Evolutionary conservation across 2,888 invertebrate species (phyloP).

Genomic region (Colostygia pectinataria): DNA sequence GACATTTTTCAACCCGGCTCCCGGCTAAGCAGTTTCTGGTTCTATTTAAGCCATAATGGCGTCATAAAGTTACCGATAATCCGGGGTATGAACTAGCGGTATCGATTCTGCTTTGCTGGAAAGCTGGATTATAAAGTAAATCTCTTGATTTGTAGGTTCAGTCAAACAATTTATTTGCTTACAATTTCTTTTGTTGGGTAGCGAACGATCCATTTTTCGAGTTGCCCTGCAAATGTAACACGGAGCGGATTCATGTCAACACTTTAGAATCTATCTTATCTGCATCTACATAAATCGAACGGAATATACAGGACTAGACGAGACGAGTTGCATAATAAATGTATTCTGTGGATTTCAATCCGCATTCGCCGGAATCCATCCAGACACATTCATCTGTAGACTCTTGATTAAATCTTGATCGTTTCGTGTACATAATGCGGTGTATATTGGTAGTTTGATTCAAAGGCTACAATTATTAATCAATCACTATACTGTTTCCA

Average conservation of each 20-base stretch:
- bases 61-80: slow-evolving; percentile 25
- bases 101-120: slow-evolving; percentile 14
- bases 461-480: neutral
- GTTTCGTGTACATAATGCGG: neutral
- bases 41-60: slow-evolving; percentile 19
- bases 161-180: neutral
- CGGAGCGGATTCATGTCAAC: no score
- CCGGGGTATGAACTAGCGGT: slow-evolving; percentile 13
- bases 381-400: slow-evolving; percentile 9
- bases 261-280: no score
- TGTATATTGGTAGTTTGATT: slow-evolving; percentile 4
- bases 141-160: slow-evolving; percentile 6
- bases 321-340: slow-evolving; percentile 11
- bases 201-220: neutral
- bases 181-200: neutral
- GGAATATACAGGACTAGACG: neutral
- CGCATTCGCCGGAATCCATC: slow-evolving; percentile 9
- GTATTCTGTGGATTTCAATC: slow-evolving; percentile 19
- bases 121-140: slow-evolving; percentile 8
- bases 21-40: slow-evolving; percentile 30
- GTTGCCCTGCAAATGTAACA: no score
- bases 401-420: slow-evolving; percentile 17
- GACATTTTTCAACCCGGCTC: slow-evolving; percentile 58
- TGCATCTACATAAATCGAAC: neutral
- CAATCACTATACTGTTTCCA: neutral